Conservation (phyloP, 2,113 vertebrate species). For the Saguinus imperator region DNA sequence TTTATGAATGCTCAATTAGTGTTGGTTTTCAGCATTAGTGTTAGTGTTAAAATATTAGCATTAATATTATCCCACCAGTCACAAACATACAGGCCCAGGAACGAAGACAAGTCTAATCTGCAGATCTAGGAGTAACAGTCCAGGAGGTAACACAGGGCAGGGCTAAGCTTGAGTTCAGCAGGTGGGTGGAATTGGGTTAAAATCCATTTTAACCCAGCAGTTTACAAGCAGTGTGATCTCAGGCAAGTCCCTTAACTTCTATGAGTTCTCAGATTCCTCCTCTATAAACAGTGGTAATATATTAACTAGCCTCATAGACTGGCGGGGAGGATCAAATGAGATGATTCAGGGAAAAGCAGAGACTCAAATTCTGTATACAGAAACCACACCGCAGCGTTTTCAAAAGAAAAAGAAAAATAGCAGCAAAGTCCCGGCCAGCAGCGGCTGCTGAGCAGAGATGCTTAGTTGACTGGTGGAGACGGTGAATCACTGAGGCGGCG, state of each 20-base stretch:
- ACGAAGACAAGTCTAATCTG: background rate
- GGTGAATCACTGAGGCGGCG: background rate
- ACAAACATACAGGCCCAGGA: background rate
- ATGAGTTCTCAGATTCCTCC: background rate
- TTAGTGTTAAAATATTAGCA: background rate
- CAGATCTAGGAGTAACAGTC: background rate
- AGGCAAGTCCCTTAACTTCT: background rate
- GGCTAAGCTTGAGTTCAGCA: background rate
- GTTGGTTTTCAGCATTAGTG: background rate
- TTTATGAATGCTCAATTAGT: too few relatives aligned
- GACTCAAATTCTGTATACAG: background rate
- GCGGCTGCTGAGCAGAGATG: background rate
- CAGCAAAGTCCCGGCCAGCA: background rate
- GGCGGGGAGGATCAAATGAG: background rate
- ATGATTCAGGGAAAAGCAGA: background rate
- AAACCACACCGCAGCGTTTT: background rate
- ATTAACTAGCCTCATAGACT: background rate
- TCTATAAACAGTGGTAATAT: background rate
- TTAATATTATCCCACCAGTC: background rate
- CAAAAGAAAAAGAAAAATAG: background rate
- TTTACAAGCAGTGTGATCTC: background rate
- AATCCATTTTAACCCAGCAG: background rate
- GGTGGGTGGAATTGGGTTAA: background rate
- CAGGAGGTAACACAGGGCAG: background rate
- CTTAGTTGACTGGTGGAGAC: background rate